phyloP scores from a whole-genome alignment of 2,797 vertebrate species.

The Rhincodon typus region DNA sequence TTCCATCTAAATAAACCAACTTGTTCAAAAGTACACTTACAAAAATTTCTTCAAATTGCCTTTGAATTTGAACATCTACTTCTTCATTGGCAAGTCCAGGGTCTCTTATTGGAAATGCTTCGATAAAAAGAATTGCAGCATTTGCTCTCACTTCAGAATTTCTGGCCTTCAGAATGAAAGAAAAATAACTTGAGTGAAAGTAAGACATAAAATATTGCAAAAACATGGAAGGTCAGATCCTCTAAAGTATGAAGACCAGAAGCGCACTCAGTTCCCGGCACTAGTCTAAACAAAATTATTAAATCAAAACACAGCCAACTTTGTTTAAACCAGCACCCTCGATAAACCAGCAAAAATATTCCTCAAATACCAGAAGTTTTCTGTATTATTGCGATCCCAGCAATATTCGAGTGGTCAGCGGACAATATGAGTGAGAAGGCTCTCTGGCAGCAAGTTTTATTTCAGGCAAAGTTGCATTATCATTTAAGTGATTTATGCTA shows the following conservation, averaged over 20 bases:
- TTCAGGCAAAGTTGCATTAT: too few species aligned
- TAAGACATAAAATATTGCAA: not conserved
- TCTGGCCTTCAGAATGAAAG: constrained; percentile 59
- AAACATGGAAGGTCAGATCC: not conserved
- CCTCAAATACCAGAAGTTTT: too few species aligned
- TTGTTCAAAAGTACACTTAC: constrained; percentile 56
- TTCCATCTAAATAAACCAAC: not conserved
- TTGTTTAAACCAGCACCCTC: too few species aligned
- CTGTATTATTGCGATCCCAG: too few species aligned
- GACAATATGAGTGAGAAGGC: too few species aligned
- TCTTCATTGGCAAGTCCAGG: constrained; percentile 60
- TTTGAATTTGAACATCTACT: constrained; percentile 76
- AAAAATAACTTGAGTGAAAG: not conserved
- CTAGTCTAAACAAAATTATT: not conserved
- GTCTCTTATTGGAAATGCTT: constrained; percentile 83
- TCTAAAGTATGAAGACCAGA: not conserved
- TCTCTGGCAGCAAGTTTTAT: too few species aligned
- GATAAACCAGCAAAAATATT: too few species aligned
- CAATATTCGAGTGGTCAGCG: too few species aligned
- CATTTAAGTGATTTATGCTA: too few species aligned
- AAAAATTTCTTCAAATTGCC: constrained; percentile 80
- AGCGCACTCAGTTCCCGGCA: not conserved
- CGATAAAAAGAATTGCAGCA: constrained; percentile 79
- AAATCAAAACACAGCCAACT: not conserved
- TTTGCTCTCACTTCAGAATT: constrained; percentile 88